Conservation (phyloP, 2,797 vertebrate species). For the Tamandua tetradactyla region DNA sequence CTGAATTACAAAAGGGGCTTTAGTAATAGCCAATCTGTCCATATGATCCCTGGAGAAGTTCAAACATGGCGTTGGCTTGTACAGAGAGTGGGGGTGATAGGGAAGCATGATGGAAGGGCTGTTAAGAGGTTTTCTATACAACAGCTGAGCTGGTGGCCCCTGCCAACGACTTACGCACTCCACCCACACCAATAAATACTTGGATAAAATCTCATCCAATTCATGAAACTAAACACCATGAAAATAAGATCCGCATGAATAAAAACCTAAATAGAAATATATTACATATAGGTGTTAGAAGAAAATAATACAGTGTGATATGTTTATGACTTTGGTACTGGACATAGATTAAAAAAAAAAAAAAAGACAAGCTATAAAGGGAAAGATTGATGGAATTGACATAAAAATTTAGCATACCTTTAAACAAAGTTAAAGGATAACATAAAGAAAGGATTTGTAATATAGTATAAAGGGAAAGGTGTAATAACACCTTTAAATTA, state of each 20-base stretch:
- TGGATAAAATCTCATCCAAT: too few species aligned
- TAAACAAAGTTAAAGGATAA: constrained; percentile 31
- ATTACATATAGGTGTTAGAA: not conserved
- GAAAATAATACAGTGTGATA: not conserved
- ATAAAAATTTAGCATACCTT: not conserved
- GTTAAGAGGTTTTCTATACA: not conserved
- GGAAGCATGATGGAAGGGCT: not conserved
- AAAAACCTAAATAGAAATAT: not conserved
- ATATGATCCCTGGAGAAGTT: not conserved
- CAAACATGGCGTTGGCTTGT: not conserved
- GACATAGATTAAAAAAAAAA: not conserved
- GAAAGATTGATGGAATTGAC: not conserved
- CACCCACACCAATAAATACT: not conserved
- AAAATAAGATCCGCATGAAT: not conserved
- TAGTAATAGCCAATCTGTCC: not conserved
- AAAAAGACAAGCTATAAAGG: not conserved
- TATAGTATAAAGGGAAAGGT: not conserved
- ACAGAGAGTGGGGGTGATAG: not conserved
- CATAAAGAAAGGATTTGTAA: not conserved
- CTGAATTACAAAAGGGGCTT: not conserved
- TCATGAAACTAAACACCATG: too few species aligned
- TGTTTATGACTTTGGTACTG: not conserved
- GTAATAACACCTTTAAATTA: not conserved
- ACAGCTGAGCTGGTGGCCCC: not conserved
- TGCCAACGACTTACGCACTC: not conserved